Conservation (phyloP, 2,888 invertebrate species). For the Perizoma flavofasciatum region DNA sequence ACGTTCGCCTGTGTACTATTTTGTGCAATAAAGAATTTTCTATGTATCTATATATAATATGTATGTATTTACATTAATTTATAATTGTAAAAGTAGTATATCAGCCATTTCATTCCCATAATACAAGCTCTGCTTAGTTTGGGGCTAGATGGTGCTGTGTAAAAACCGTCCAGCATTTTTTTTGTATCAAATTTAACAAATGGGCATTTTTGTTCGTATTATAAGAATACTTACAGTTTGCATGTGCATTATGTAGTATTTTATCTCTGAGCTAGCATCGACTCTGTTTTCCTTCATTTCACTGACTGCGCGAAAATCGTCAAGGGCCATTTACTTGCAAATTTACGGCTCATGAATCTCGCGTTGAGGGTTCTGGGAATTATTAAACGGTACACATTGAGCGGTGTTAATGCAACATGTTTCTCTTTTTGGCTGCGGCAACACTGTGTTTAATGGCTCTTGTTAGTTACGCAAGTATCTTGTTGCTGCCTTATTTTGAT, state of each 20-base stretch:
- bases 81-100: no score
- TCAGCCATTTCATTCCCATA: no score
- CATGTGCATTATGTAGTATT: conserved; percentile 1
- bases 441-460: conserved; percentile 14
- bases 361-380: conserved; percentile 59
- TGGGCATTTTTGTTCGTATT: no score
- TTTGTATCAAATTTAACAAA: no score
- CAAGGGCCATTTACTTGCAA: conserved; percentile 76
- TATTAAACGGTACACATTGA: conserved; percentile 33
- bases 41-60: no score
- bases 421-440: conserved; percentile 14
- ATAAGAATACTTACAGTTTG: no score
- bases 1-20: no score
- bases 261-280: conserved; percentile 31
- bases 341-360: conserved; percentile 74
- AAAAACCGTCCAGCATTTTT: no score
- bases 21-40: no score
- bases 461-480: background rate
- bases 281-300: conserved; percentile 74
- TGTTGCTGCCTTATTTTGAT: background rate
- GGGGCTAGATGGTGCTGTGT: no score
- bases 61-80: no score
- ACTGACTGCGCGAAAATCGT: conserved; percentile 73
- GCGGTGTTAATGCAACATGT: conserved; percentile 21
- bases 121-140: no score